Evolutionary conservation across 1,140 invertebrate species (phyloP).

Genomic region (Bombus affinis): DNA sequence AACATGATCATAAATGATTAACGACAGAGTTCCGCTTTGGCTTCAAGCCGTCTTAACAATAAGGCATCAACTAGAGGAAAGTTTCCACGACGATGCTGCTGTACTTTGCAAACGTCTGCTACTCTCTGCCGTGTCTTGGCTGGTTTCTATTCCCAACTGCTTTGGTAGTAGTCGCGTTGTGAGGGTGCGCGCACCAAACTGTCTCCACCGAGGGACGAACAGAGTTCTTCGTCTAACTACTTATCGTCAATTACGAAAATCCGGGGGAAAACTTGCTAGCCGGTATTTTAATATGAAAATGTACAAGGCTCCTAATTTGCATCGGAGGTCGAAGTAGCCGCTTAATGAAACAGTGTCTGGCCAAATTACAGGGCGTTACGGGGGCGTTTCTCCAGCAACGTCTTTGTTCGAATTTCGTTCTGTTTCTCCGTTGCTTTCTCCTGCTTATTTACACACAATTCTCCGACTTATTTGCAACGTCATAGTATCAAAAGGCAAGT

Average conservation of each 20-base stretch:
- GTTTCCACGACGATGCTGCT: constrained; percentile 39
- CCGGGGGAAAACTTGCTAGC: neutral
- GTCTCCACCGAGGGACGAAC: neutral
- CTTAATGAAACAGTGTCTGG: too few relatives aligned
- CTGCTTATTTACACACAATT: too few relatives aligned
- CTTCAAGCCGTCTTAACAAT: constrained; percentile 47
- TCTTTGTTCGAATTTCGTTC: neutral
- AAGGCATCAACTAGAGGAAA: constrained; percentile 49
- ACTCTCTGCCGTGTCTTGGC: constrained; percentile 11
- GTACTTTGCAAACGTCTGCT: constrained; percentile 27
- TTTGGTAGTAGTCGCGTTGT: neutral
- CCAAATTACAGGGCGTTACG: too few relatives aligned
- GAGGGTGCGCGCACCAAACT: neutral
- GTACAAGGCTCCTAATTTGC: neutral
- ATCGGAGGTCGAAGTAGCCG: too few relatives aligned
- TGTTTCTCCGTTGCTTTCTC: neutral
- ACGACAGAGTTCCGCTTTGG: constrained; percentile 32
- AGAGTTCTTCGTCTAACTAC: neutral
- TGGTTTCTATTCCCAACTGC: constrained; percentile 37
- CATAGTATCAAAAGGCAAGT: neutral
- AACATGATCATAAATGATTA: constrained; percentile 64
- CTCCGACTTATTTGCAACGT: neutral
- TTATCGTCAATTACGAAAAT: neutral
- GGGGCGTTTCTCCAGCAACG: too few relatives aligned
- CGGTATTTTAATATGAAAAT: neutral